Evolutionary conservation across 2,888 invertebrate genomes (phyloP), one percentile per base, ranked within the genome.

Genomic region (Cryptus viduatorius): DNA sequence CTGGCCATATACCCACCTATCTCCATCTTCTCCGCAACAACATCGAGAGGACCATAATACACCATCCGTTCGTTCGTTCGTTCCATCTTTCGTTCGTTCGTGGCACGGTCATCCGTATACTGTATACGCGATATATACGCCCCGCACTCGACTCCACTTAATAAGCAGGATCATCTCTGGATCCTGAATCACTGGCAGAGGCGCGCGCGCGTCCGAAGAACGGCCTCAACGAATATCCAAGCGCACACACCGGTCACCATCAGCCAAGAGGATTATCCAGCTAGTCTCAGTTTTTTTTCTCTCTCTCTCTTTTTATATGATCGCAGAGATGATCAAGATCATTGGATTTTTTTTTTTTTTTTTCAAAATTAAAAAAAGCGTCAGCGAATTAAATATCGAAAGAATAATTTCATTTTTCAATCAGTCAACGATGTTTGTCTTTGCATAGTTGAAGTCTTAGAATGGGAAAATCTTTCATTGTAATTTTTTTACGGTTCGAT

Each of bases 121-220:
- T 67, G 59, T 82, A 71, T 86, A 79, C 50, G 76, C 82, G 80
- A 72, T 83, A 76, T 78, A 81, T 82, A 79, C 56, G 79, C 77
- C 83, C 83, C 69, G 84, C 89, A 89, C 91, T 92, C 91, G 92
- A 91, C 93, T 93, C 93, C 93, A 92, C 93, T 93, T 93, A 93
- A 93, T 93, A 93, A 93, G 93, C 92, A 89, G 92, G 92, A 92
- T 93, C 92, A 90, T 91, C 90, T 86, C 87, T 85, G 87, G 86
- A 90, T 89, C 89, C 89, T 90, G 92, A 92, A 92, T 90, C 92
- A 91, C 89, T 92, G 88, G 92, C 92, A 91, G 91, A 90, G 87
- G 85, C 85, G 84, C 77, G 85, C 87, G 84, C 80, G 85, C 86
- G 87, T 78, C 85, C 87, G 87, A 84, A 76, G 79, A 80, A 69